Evolutionary conservation across 1,140 invertebrate species (phyloP).

Genomic region (Ptiloglossa arizonensis): DNA sequence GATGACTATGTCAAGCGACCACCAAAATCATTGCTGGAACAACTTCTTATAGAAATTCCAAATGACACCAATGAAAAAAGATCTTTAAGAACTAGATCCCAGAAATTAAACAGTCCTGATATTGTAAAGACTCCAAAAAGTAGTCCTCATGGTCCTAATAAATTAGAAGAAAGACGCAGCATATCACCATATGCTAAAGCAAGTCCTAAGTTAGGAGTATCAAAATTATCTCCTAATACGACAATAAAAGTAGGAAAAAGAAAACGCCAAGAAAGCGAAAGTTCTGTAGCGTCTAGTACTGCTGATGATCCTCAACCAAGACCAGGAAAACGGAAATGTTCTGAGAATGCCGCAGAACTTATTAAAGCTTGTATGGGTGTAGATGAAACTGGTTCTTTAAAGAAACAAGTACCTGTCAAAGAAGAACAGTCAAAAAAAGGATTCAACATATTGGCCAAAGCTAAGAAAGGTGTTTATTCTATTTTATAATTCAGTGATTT

Average conservation of each 20-base stretch:
- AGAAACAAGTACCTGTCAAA: slow-evolving; percentile 78
- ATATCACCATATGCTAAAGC: slow-evolving; percentile 81
- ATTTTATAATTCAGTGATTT: slow-evolving; percentile 40
- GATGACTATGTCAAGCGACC: slow-evolving; percentile 75
- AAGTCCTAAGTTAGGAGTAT: slow-evolving; percentile 71
- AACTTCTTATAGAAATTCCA: slow-evolving; percentile 90
- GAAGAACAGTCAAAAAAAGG: slow-evolving; percentile 80
- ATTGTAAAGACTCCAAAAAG: slow-evolving; percentile 84
- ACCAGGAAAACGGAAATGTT: slow-evolving; percentile 85
- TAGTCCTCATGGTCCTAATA: slow-evolving; percentile 82
- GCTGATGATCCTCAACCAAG: slow-evolving; percentile 83
- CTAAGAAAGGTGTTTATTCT: slow-evolving; percentile 79
- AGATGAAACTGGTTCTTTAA: slow-evolving; percentile 81
- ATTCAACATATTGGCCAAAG: slow-evolving; percentile 79
- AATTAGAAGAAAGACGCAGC: slow-evolving; percentile 77
- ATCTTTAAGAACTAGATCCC: slow-evolving; percentile 86
- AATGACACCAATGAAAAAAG: slow-evolving; percentile 84
- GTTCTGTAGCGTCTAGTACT: slow-evolving; percentile 84
- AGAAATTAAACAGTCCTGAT: slow-evolving; percentile 88
- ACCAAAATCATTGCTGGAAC: slow-evolving; percentile 87
- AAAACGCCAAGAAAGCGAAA: slow-evolving; percentile 90
- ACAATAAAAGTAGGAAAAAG: slow-evolving; percentile 83
- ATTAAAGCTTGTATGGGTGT: slow-evolving; percentile 87
- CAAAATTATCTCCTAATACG: slow-evolving; percentile 74
- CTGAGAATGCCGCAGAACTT: slow-evolving; percentile 86